A percentile compares a stretch with the other conserved stretches of the same genome.
These are phyloP conservation scores for Sphyrna mokarran DNA, from an alignment of 2,113 vertebrate genomes.

Conservation along the genomic window DNA sequence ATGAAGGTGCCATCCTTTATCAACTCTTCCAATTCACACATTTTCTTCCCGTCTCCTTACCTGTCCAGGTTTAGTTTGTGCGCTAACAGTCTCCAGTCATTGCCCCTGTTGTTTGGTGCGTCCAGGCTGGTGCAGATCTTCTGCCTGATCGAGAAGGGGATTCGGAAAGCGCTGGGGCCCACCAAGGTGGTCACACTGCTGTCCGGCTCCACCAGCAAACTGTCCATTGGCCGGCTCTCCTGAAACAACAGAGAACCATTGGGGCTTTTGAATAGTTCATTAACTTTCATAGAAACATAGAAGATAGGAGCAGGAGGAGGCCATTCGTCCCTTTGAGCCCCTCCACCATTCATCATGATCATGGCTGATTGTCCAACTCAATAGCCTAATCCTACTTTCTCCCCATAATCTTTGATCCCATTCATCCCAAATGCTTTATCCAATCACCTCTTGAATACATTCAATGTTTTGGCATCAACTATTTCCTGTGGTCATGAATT, in stretches of 20 bases:
- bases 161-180: conserved; percentile 86
- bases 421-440: too few relatives aligned
- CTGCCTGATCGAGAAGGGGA: conserved; percentile 89
- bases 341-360: too few relatives aligned
- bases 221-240: conserved; percentile 79
- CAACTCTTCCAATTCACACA: neutral
- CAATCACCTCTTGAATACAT: too few relatives aligned
- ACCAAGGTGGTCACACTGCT: conserved; percentile 78
- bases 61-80: conserved; percentile 94
- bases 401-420: too few relatives aligned
- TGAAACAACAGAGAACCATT: conserved; percentile 45
- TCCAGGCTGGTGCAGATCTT: conserved; percentile 95
- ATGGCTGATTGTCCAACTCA: too few relatives aligned
- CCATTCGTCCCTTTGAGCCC: too few relatives aligned
- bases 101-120: conserved; percentile 86
- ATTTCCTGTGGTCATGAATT: too few relatives aligned
- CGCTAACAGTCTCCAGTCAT: conserved; percentile 95
- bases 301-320: too few relatives aligned
- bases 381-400: too few relatives aligned
- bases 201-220: conserved; percentile 79
- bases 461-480: too few relatives aligned
- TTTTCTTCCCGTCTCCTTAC: conserved; percentile 50
- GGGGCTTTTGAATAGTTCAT: neutral
- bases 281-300: neutral
- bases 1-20: too few relatives aligned